A percentile compares a stretch with the other conserved stretches of the same genome.
Evolutionary conservation across 1,140 invertebrate species (phyloP).

Genomic region (Drosophila melanica): DNA sequence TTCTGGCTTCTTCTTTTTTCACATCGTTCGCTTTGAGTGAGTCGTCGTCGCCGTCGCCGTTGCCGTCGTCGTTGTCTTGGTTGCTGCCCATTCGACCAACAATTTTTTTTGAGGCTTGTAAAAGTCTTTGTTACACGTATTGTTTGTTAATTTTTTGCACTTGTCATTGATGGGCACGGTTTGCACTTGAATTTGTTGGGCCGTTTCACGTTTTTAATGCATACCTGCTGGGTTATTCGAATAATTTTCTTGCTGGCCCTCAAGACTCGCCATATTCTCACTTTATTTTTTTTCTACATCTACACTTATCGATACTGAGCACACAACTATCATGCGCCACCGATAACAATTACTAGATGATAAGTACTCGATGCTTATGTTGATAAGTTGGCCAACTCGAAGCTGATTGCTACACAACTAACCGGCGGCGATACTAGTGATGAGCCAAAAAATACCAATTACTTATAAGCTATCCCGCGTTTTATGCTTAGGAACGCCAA

Average conservation of each 20-base stretch:
- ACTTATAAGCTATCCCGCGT: conserved; percentile 29
- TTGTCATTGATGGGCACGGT: conserved; percentile 20
- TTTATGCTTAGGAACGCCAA: conserved; percentile 18
- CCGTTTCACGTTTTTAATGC: conserved; percentile 54
- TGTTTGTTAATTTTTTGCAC: conserved; percentile 28
- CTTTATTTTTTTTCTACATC: conserved; percentile 61
- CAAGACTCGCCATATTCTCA: conserved; percentile 84
- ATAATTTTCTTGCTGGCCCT: conserved; percentile 83
- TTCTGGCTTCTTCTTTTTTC: conserved; percentile 66
- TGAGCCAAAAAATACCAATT: conserved; percentile 10
- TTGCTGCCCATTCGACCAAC: conserved; percentile 72
- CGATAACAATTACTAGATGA: conserved; percentile 18
- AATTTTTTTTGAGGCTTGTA: conserved; percentile 50
- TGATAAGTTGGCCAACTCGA: neutral
- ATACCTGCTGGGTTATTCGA: conserved; percentile 81
- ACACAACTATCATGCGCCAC: conserved; percentile 36
- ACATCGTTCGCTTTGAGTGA: conserved; percentile 69
- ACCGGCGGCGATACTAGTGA: neutral
- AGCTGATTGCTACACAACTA: conserved; percentile 12
- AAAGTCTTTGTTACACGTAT: conserved; percentile 46
- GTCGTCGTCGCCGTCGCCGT: conserved; percentile 64
- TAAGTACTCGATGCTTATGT: conserved; percentile 1
- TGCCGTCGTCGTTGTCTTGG: conserved; percentile 48
- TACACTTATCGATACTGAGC: conserved; percentile 46
- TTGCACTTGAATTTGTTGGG: conserved; percentile 31